Conservation (phyloP, 2,888 invertebrate genomes). For the Fragum whitleyi region DNA sequence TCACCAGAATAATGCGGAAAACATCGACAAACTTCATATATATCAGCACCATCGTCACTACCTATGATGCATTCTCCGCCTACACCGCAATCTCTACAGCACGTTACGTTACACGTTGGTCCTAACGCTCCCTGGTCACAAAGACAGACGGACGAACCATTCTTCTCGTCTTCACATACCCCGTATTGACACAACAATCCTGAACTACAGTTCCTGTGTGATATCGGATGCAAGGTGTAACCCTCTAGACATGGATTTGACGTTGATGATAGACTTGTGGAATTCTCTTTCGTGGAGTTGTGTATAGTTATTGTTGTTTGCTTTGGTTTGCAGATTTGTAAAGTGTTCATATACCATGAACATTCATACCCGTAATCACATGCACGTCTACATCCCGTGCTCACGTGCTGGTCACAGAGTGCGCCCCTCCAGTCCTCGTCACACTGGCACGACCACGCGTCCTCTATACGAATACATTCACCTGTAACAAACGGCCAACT, state of each 20-base stretch:
- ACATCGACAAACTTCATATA: slow-evolving; percentile 25
- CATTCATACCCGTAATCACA: slow-evolving; percentile 22
- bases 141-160: slow-evolving; percentile 5
- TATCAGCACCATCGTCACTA: neutral
- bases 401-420: slow-evolving; percentile 14
- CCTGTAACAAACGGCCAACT: too few species aligned
- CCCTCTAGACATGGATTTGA: slow-evolving; percentile 35
- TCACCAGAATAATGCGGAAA: slow-evolving; percentile 25
- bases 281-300: neutral
- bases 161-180: neutral
- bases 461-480: slow-evolving; percentile 1
- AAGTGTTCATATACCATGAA: slow-evolving; percentile 19
- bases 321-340: slow-evolving; percentile 12
- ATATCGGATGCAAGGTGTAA: slow-evolving; percentile 19
- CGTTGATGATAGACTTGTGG: neutral
- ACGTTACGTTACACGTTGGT: slow-evolving; percentile 14
- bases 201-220: slow-evolving; percentile 26
- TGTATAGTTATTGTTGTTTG: neutral
- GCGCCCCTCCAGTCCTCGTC: slow-evolving; percentile 21
- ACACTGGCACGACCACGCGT: slow-evolving; percentile 16
- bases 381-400: slow-evolving; percentile 14
- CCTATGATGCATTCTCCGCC: slow-evolving; percentile 26
- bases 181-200: slow-evolving; percentile 38
- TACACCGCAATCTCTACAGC: slow-evolving; percentile 33
- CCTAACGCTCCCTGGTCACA: slow-evolving; percentile 44